Conservation (phyloP, 2,113 vertebrate genomes). For the Sebastes fasciatus region DNA sequence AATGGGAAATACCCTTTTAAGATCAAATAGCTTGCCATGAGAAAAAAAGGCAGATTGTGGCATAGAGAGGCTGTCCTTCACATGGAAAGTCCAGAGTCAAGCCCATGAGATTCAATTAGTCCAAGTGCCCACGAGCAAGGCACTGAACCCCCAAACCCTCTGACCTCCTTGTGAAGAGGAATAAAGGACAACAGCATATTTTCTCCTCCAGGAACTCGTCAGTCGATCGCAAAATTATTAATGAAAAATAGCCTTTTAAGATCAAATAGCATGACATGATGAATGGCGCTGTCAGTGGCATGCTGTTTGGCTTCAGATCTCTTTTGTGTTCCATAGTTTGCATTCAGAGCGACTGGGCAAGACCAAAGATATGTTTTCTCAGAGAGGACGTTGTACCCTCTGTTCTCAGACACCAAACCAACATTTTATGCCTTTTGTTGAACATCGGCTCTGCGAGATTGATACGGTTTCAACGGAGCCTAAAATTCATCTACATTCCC, state of each 20-base stretch:
- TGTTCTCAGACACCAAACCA: conserved; percentile 44
- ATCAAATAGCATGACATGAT: conserved; percentile 69
- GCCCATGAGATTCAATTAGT: conserved; percentile 52
- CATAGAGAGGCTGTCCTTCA: conserved; percentile 11
- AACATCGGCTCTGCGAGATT: conserved; percentile 49
- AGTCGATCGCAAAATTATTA: conserved; percentile 60
- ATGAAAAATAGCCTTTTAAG: conserved; percentile 67
- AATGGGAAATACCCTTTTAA: conserved; percentile 61
- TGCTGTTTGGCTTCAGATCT: conserved; percentile 50
- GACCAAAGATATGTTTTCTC: conserved; percentile 41
- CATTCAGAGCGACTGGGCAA: conserved; percentile 45
- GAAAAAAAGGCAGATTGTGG: conserved; percentile 10
- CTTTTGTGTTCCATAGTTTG: conserved; percentile 37
- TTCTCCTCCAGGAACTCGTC: conserved; percentile 23
- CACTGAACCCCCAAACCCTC: conserved; percentile 15
- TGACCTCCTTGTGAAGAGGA: conserved; percentile 43
- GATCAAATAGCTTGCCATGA: conserved; percentile 57
- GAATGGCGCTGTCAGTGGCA: conserved; percentile 58
- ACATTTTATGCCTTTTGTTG: conserved; percentile 44
- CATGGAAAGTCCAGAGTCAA: conserved; percentile 13
- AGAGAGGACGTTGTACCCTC: conserved; percentile 31
- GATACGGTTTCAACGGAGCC: conserved; percentile 53
- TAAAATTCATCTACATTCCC: conserved; percentile 61
- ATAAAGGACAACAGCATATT: conserved; percentile 24
- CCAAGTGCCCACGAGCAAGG: conserved; percentile 41